These are phyloP conservation scores for Trogon melanurus DNA, from an alignment of 2,113 vertebrate genomes.

Conservation along the genomic window DNA sequence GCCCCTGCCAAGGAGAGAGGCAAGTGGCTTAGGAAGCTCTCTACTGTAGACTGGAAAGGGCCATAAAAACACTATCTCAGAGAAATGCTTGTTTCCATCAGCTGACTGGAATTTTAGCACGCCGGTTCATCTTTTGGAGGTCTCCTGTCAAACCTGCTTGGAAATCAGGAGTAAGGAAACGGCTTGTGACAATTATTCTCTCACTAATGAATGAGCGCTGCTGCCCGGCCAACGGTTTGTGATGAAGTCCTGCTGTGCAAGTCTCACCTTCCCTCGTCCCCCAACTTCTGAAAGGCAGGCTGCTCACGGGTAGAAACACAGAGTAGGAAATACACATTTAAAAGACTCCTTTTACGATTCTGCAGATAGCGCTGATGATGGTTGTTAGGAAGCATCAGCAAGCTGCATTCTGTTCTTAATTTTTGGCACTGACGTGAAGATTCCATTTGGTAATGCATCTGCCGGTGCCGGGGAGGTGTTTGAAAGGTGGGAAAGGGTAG, in stretches of 20 bases:
- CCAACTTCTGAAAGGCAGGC: background rate
- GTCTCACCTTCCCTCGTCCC: background rate
- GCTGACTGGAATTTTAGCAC: background rate
- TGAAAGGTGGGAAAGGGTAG: background rate
- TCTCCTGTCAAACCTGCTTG: background rate
- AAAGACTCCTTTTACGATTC: background rate
- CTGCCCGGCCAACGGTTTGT: background rate
- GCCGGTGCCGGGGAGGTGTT: background rate
- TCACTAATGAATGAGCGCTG: background rate
- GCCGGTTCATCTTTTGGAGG: background rate
- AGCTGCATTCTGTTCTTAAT: background rate
- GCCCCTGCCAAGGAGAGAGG: background rate
- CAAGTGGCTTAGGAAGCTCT: background rate
- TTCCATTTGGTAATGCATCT: constrained; percentile 13
- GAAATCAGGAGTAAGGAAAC: background rate
- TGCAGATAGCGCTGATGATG: background rate
- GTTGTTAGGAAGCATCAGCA: background rate
- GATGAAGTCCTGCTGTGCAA: background rate
- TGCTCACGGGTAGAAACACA: background rate
- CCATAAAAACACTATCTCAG: background rate
- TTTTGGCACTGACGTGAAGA: background rate
- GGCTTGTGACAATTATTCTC: background rate
- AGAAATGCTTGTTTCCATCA: background rate
- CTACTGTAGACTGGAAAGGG: background rate
- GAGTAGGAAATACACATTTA: background rate